These are phyloP conservation scores for Lithodes maja DNA, from an alignment of 2,888 invertebrate species.

Conservation along the genomic window DNA sequence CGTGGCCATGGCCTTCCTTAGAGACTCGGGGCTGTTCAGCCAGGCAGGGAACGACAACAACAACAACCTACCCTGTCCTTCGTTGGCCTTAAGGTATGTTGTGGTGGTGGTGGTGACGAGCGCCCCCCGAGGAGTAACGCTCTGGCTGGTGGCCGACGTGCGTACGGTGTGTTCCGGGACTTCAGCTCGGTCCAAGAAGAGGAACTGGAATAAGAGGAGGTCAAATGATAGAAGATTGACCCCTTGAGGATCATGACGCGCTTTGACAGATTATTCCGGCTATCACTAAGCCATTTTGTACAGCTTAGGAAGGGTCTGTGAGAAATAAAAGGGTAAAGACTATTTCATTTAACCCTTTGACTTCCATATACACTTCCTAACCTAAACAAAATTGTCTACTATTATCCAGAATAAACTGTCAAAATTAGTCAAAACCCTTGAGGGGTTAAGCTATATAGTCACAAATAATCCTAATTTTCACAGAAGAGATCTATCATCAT, in stretches of 20 bases:
- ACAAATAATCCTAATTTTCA: no score
- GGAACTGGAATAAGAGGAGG: slow-evolving; percentile 44
- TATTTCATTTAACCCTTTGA: no score
- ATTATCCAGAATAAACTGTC: not conserved
- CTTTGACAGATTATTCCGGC: no score
- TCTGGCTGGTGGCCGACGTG: slow-evolving; percentile 51
- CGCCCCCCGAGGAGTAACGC: slow-evolving; percentile 37
- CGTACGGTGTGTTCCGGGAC: slow-evolving; percentile 65
- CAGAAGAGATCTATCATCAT: no score
- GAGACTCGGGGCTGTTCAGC: no score
- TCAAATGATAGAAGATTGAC: not conserved
- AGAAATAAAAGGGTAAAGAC: no score
- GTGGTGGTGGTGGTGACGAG: slow-evolving; percentile 64
- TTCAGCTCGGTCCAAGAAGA: slow-evolving; percentile 68
- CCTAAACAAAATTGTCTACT: not conserved
- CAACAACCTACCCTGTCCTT: slow-evolving; percentile 47
- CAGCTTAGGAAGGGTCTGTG: no score
- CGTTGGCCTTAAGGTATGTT: slow-evolving; percentile 60
- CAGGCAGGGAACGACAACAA: not conserved
- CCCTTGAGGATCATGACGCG: not conserved
- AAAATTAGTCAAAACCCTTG: not conserved
- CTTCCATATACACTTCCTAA: no score
- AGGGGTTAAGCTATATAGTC: no score
- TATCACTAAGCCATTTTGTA: no score
- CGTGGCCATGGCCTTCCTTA: no score